Evolutionary conservation across 2,113 vertebrate species (phyloP).

Genomic region (Chrysemys picta): DNA sequence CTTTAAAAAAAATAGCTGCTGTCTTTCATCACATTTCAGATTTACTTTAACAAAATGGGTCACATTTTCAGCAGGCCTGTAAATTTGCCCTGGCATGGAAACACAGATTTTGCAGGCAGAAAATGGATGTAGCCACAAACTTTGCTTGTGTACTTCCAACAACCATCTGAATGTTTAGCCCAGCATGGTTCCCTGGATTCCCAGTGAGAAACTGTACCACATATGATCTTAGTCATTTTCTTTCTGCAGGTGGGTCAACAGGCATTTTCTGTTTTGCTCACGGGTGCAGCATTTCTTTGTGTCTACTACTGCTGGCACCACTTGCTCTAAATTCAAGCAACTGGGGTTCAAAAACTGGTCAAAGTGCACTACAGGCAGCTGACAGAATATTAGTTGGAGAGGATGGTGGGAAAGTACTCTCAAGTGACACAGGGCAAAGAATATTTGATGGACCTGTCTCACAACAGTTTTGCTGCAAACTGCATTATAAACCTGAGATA

Average conservation of each 20-base stretch:
- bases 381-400: not conserved
- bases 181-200: not conserved
- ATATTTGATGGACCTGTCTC: not conserved
- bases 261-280: not conserved
- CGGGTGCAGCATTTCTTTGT: not conserved
- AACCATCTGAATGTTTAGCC: not conserved
- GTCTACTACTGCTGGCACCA: not conserved
- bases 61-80: not conserved
- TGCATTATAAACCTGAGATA: not conserved
- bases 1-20: not conserved
- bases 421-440: not conserved
- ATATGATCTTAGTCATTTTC: not conserved
- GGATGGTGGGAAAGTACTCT: not conserved
- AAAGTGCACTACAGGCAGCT: not conserved
- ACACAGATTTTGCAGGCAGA: fast-evolving
- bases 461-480: not conserved
- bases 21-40: not conserved
- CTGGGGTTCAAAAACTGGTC: not conserved
- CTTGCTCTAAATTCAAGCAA: not conserved
- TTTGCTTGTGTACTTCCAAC: fast-evolving
- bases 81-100: not conserved
- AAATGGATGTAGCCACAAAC: not conserved
- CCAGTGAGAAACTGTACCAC: not conserved
- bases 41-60: not conserved
- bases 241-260: not conserved